Conservation (phyloP, 2,888 invertebrate genomes). For the Gibbula magus region DNA sequence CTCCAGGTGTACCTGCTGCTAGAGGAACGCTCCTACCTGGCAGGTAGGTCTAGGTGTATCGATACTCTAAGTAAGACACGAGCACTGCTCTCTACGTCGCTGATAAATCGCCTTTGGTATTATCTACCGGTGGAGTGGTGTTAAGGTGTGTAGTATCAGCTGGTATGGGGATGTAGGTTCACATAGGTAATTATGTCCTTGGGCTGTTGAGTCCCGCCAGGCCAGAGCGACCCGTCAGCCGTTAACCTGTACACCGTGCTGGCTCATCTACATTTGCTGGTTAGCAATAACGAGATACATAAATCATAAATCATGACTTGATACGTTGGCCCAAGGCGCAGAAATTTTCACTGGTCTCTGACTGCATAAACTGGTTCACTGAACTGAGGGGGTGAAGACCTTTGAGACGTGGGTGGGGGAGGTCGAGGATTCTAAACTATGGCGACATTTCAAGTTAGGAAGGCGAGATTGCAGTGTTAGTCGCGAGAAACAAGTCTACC, state of each 20-base stretch:
- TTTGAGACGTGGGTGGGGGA: neutral
- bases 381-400: neutral
- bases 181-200: neutral
- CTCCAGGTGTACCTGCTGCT: neutral
- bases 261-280: neutral
- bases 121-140: too few species aligned
- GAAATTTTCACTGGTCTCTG: neutral
- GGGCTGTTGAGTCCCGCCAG: neutral
- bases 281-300: slow-evolving; percentile 1
- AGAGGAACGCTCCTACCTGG: neutral
- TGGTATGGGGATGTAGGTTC: too few species aligned
- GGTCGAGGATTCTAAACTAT: neutral
- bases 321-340: neutral
- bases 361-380: too few species aligned
- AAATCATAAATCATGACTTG: slow-evolving; percentile 3
- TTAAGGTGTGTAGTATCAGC: too few species aligned
- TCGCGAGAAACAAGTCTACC: neutral
- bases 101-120: too few species aligned
- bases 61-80: neutral
- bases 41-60: neutral
- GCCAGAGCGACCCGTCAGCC: neutral
- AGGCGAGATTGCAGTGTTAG: neutral
- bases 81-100: too few species aligned
- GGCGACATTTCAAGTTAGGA: neutral
- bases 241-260: neutral